Base-by-base conservation (phyloP, 2,113 vertebrate species). In the Eurystomus gularis region DNA sequence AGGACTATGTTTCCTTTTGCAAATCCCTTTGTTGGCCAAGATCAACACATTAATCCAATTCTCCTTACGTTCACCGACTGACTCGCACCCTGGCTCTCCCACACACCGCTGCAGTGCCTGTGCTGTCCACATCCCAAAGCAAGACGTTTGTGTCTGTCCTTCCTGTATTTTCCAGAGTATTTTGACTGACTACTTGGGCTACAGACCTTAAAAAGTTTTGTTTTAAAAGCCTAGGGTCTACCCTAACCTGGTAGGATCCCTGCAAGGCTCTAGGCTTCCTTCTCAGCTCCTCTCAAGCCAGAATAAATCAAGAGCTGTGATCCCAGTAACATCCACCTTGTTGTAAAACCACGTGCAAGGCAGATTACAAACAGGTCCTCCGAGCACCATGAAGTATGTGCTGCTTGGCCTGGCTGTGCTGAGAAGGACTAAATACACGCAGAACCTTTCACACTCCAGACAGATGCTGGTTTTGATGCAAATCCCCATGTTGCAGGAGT, bases 301-400 rank as follows among this genome's bases (percentile, higher is more conserved):
- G 48, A 69, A 52, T 7, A 69, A 52, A 80, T 7, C 37, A 13
- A n/a, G 18, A 89, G 37, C 25, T 70, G 39, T 23, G 57, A 37
- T 4, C 39, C 7, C 37, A 88, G 46, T 8, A 33, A 33, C 40
- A 48, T 20, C 17, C 19, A 57, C 37, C 19, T 6, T 37, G 13
- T 0, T 39, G 62, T 12, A 46, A 64, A 70, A 60, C 2, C 51
- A 26, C 54, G 18, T 39, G 24, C 40, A 26, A 33, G 57, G 12
- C 25, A 64, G 77, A 19, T 11, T 10, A 51, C 46, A 42, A 5
- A 31, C 58, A 55, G 68, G 8, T n/a, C 31, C 52, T 54, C 11
- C 4, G 6, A 37, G 69, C 55, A 58, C 33, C 6, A 0, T 0
- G 4, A 46, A 20, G 55, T 42, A 48, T 1, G 0, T 35, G 40